Base-by-base conservation (phyloP, 1,140 invertebrate genomes). In the Proales similis region DNA sequence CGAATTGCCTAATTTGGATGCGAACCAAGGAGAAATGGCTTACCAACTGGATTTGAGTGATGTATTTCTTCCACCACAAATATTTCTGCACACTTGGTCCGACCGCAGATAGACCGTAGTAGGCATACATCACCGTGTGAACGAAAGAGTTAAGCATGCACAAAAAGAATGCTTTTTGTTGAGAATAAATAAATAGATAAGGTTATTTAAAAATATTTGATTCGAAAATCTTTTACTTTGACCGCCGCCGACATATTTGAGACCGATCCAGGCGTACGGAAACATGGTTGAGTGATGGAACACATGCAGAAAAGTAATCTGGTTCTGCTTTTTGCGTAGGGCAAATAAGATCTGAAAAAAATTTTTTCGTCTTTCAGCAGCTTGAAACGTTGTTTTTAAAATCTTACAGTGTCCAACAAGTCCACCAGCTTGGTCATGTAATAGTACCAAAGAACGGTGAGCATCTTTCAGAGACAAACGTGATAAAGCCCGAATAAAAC, bases 51-150 rank as follows among this genome's bases (percentile, higher is more conserved):
- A 73, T 62, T 49, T 65, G 66, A 2, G 75, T 77, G 9, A 78
- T 64, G 65, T 77, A 77, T 49, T 68, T 67, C 66, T 77, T 77
- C 76, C 76, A 77, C 74, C 75, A 78, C 6, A 78, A 67, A 49
- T 74, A 76, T 33, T 72, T 73, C 45, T 74, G 71, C 65, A 73
- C 67, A n/a, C 65, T 48, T 19, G 74, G 48, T 68, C 71, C 75
- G 80, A 81, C 2, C 78, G 81, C n/a, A 79, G 82, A 42, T 80
- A 77, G 63, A 82, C 75, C 71, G 69, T 89, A 89, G 70, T 88
- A 85, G 19, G 78, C 73, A 70, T 89, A 89, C 86, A 89, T 88
- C 2, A 87, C 73, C 9, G 83, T 75, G 68, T 88, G 86, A 0
- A 88, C 83, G 60, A 84, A 80, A 0, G 80, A 82, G 71, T 88